Evolutionary conservation across 2,888 invertebrate species (phyloP).

Genomic region (Anaspis maculata): DNA sequence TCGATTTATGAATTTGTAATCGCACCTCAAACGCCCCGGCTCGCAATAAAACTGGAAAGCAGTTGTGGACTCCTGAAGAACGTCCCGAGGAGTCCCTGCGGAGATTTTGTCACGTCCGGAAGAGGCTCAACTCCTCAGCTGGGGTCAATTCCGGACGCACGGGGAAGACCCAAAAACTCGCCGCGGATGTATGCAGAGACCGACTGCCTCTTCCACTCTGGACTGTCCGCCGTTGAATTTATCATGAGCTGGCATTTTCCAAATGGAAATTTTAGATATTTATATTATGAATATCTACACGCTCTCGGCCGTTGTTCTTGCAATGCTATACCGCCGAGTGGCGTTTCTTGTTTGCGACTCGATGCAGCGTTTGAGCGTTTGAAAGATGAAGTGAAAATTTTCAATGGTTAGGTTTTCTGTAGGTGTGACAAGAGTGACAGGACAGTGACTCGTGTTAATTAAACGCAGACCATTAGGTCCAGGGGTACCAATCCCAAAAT

Average conservation of each 20-base stretch:
- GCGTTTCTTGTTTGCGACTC: too few relatives aligned
- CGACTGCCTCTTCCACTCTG: too few relatives aligned
- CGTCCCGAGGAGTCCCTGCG: slow-evolving; percentile 35
- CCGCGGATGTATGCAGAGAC: slow-evolving; percentile 25
- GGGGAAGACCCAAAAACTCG: slow-evolving; percentile 16
- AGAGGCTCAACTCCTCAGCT: slow-evolving; percentile 33
- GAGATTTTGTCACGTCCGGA: slow-evolving; percentile 44
- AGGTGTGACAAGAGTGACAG: too few relatives aligned
- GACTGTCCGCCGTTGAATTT: slow-evolving; percentile 40
- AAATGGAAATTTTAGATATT: slow-evolving; percentile 44
- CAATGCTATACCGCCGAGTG: too few relatives aligned
- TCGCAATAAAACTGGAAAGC: slow-evolving; percentile 6
- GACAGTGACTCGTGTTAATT: too few relatives aligned
- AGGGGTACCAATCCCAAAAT: too few relatives aligned
- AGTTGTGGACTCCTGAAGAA: slow-evolving; percentile 5
- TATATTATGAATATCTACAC: slow-evolving; percentile 34
- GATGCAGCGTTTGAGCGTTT: too few relatives aligned
- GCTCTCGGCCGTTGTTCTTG: slow-evolving; percentile 16
- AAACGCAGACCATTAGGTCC: too few relatives aligned
- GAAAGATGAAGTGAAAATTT: too few relatives aligned
- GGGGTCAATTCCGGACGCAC: slow-evolving; percentile 28
- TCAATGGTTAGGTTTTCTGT: too few relatives aligned
- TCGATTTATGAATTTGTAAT: too few relatives aligned
- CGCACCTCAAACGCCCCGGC: too few relatives aligned
- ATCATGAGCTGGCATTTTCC: slow-evolving; percentile 40